A percentile compares a stretch with the other conserved stretches of the same genome.
These are phyloP conservation scores for Simalia tracyae DNA, from an alignment of 2,797 vertebrate species.

Conservation along the genomic window DNA sequence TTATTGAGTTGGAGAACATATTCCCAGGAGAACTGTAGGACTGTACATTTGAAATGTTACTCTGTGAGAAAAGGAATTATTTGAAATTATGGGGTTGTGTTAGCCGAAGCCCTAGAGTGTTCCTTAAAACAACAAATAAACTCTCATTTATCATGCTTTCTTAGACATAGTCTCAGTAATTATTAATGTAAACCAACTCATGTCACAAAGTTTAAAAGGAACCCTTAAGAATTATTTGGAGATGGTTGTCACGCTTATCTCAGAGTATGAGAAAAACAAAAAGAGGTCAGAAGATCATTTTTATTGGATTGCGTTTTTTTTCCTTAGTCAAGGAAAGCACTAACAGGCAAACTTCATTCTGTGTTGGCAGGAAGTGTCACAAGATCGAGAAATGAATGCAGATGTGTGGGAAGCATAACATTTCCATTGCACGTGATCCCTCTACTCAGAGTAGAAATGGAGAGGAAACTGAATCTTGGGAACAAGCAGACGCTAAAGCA, in stretches of 20 bases:
- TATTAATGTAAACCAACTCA: background rate
- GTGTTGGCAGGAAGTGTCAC: background rate
- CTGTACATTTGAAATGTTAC: constrained; percentile 6
- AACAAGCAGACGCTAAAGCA: background rate
- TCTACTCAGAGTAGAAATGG: background rate
- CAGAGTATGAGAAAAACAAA: constrained; percentile 2
- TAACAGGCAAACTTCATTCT: background rate
- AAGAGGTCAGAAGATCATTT: background rate
- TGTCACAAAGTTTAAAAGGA: background rate
- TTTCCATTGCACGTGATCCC: background rate
- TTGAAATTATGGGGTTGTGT: background rate
- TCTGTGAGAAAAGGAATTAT: background rate
- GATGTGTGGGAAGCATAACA: background rate
- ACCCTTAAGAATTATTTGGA: constrained; percentile 10
- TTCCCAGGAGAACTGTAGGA: background rate
- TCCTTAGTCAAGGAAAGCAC: background rate
- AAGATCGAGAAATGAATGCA: background rate
- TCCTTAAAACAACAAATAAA: constrained; percentile 8
- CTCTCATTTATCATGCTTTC: background rate
- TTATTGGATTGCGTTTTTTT: background rate
- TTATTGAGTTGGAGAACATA: constrained; percentile 14
- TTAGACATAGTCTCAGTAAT: background rate
- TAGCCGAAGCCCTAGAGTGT: background rate
- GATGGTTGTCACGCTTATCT: background rate
- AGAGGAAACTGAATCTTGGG: background rate